Base-by-base conservation (phyloP, 2,113 vertebrate genomes). In the Cebidichthys violaceus region DNA sequence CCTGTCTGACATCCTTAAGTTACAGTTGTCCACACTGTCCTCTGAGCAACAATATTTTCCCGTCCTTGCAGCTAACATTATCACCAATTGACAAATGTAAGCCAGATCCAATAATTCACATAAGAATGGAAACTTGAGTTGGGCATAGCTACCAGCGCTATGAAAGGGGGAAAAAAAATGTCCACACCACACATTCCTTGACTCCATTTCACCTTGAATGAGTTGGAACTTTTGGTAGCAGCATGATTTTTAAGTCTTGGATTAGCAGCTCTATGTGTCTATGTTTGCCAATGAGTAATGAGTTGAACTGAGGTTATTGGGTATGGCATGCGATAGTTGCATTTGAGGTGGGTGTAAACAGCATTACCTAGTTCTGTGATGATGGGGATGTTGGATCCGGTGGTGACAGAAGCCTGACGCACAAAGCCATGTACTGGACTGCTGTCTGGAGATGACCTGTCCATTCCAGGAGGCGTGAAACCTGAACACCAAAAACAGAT, bases 401-500 rank as follows among this genome's bases (percentile, higher is more conserved):
- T 99, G 22, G 97, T 99, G 93, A 99, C 96, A 60, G 98, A 99
- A 3, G 97, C 96, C 89, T 99, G 98, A 27, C 97, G 97, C 81
- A 98, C 94, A 75, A 99, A 96, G 82, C 97, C 97, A 45, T 99
- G 98, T 74, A 99, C 97, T 70, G 98, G 98, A 93, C 98, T 99
- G 92, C 97, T 99, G 94, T 99, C 98, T 93, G 98, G 98, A 92
- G 98, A 99, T 35, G 97, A 95, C 90, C 98, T 95, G 91, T 99
- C 98, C 98, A 99, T 99, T 92, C 98, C 98, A 69, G 98, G 98
- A 90, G 98, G 98, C 60, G 97, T 99, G 95, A 99, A 99, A 88
- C 98, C 98, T 99, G 78, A 3, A 86, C 22, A 70, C 1, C 45
- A 76, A 27, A 67, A 3, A 81, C 7, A 77, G 0, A 66, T 13